These are phyloP conservation scores for Amblyjoppa proteus DNA, from an alignment of 2,888 invertebrate genomes.

Conservation along the genomic window DNA sequence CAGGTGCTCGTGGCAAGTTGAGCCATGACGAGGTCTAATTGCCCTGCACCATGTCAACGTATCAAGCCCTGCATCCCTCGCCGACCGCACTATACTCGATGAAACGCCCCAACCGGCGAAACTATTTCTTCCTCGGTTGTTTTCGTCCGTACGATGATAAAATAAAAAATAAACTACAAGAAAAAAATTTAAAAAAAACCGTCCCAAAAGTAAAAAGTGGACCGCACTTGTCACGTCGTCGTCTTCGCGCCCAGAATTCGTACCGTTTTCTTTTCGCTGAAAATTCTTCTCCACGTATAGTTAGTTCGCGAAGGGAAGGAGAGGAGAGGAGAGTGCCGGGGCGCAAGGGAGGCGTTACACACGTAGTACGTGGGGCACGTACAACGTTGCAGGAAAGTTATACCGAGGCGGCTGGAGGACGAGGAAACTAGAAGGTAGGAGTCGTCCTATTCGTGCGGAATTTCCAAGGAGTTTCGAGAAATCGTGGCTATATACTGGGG, in stretches of 20 bases:
- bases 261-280: constrained; percentile 53
- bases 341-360: constrained; percentile 50
- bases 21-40: constrained; percentile 74
- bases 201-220: constrained; percentile 20
- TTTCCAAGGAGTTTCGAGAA: constrained; percentile 73
- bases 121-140: not conserved
- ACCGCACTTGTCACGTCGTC: constrained; percentile 57
- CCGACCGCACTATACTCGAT: not conserved
- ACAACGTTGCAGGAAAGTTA: constrained; percentile 79
- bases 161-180: not conserved
- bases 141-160: not conserved
- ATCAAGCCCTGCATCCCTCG: not conserved
- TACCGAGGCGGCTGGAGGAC: constrained; percentile 67
- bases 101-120: not conserved
- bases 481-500: constrained; percentile 62
- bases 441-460: constrained; percentile 72
- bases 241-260: constrained; percentile 52
- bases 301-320: constrained; percentile 27
- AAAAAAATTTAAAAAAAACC: not conserved
- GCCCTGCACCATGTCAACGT: constrained; percentile 10
- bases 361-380: constrained; percentile 74
- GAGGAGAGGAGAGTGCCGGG: not conserved
- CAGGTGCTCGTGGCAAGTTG: constrained; percentile 74
- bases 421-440: constrained; percentile 65
- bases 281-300: constrained; percentile 48